phyloP scores from a whole-genome alignment of 2,888 invertebrate genomes.

The Xanthorhoe spadicearia region DNA sequence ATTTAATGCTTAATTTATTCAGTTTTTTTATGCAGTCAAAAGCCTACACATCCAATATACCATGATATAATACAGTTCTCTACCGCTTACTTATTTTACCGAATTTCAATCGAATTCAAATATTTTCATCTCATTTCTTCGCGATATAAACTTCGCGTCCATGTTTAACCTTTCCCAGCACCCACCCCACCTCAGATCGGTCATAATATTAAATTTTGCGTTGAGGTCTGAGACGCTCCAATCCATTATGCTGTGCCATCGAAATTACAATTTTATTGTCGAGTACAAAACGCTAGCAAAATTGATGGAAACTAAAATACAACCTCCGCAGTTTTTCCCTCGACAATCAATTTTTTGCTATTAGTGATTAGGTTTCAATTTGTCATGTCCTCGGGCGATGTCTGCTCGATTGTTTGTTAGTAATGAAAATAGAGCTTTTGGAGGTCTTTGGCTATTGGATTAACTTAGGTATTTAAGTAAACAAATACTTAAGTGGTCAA shows the following conservation, averaged over 20 bases:
- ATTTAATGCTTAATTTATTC: too few species aligned
- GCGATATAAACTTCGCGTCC: slow-evolving; percentile 3
- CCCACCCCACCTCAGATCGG: slow-evolving; percentile 54
- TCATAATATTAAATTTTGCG: slow-evolving; percentile 77
- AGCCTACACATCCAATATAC: too few species aligned
- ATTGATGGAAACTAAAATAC: slow-evolving; percentile 19
- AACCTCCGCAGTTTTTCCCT: slow-evolving; percentile 1
- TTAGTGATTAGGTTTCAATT: slow-evolving; percentile 15
- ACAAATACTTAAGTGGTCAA: too few species aligned
- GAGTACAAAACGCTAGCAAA: slow-evolving; percentile 56
- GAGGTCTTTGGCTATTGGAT: too few species aligned
- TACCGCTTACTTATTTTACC: too few species aligned
- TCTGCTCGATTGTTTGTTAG: neutral
- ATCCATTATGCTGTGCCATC: slow-evolving; percentile 72
- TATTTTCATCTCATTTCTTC: too few species aligned
- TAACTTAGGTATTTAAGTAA: too few species aligned
- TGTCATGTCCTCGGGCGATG: neutral
- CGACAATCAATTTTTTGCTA: slow-evolving; percentile 1
- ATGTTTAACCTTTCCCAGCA: neutral
- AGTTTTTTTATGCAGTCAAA: too few species aligned
- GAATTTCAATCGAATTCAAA: too few species aligned
- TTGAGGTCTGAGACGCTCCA: slow-evolving; percentile 65
- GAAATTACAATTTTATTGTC: slow-evolving; percentile 70
- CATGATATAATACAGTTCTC: too few species aligned
- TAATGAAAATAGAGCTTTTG: neutral